These are phyloP conservation scores for Petroica traversi DNA, from an alignment of 2,113 vertebrate genomes.

Conservation along the genomic window DNA sequence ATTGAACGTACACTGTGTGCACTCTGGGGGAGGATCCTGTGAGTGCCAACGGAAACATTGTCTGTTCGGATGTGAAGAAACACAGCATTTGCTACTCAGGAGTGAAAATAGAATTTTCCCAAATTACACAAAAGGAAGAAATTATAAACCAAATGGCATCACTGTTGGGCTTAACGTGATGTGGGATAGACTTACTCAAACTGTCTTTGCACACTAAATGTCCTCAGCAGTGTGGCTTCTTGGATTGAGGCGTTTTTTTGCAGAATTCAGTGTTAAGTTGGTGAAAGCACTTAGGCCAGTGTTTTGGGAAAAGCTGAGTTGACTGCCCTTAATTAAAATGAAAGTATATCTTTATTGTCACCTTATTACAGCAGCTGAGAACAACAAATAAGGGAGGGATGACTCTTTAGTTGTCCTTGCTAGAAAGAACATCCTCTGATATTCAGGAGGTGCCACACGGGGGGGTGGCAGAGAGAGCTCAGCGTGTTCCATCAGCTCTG, in stretches of 20 bases:
- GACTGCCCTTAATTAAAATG: not conserved
- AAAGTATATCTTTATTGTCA: not conserved
- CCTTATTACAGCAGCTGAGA: not conserved
- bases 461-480: not conserved
- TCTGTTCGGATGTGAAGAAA: not conserved
- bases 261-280: not conserved
- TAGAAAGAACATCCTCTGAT: not conserved
- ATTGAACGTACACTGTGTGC: not conserved
- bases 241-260: not conserved
- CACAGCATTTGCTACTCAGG: slow-evolving; percentile 2
- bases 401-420: not conserved
- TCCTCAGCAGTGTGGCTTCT: not conserved
- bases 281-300: not conserved
- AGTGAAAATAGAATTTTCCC: slow-evolving; percentile 40
- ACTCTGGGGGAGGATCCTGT: slow-evolving; percentile 6
- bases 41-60: slow-evolving; percentile 33
- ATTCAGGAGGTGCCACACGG: accelerated
- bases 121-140: not conserved
- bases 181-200: not conserved
- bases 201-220: not conserved
- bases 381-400: not conserved
- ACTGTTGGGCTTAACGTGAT: not conserved
- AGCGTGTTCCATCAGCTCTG: not conserved
- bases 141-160: slow-evolving; percentile 19
- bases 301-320: not conserved